phyloP scores from a whole-genome alignment of 2,888 invertebrate species.

The Caenorhabditis uteleia region DNA sequence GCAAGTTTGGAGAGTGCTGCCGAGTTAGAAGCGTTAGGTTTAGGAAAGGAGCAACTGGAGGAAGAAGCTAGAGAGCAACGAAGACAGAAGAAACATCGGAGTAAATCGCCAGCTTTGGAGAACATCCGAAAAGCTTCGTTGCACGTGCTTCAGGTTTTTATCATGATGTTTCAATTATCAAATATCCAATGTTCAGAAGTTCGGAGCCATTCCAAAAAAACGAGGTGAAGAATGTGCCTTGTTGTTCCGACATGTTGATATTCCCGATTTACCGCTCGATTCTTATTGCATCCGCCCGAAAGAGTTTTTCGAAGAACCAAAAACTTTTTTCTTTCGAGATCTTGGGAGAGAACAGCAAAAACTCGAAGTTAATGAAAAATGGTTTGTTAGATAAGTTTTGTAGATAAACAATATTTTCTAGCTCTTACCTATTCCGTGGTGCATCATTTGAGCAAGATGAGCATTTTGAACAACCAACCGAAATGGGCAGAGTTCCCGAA shows the following conservation, averaged over 20 bases:
- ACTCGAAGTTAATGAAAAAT: slow-evolving; percentile 51
- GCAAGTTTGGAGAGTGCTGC: slow-evolving; percentile 34
- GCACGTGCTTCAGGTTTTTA: slow-evolving; percentile 45
- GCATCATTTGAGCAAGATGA: slow-evolving; percentile 44
- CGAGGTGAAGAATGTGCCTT: slow-evolving; percentile 47
- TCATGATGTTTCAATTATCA: background rate
- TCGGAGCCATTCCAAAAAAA: slow-evolving; percentile 52
- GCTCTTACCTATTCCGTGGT: slow-evolving; percentile 60
- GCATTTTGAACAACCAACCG: slow-evolving; percentile 26
- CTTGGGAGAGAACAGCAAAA: slow-evolving; percentile 42
- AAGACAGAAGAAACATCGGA: slow-evolving; percentile 40
- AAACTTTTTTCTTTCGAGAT: slow-evolving; percentile 47
- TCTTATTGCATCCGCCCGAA: slow-evolving; percentile 43
- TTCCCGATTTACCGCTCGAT: slow-evolving; percentile 51
- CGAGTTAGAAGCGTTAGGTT: slow-evolving; percentile 42
- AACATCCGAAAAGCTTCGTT: slow-evolving; percentile 58
- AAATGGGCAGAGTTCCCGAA: slow-evolving; percentile 49
- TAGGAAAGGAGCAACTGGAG: slow-evolving; percentile 38
- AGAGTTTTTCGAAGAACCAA: slow-evolving; percentile 52
- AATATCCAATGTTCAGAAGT: slow-evolving; percentile 27
- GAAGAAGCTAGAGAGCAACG: slow-evolving; percentile 42
- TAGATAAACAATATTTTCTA: too few species aligned
- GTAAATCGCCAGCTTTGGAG: slow-evolving; percentile 64
- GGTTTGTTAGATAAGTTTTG: slow-evolving; percentile 58
- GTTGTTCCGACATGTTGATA: slow-evolving; percentile 34